These are phyloP conservation scores for Alligator mississippiensis DNA, from an alignment of 2,113 vertebrate species.

Conservation along the genomic window DNA sequence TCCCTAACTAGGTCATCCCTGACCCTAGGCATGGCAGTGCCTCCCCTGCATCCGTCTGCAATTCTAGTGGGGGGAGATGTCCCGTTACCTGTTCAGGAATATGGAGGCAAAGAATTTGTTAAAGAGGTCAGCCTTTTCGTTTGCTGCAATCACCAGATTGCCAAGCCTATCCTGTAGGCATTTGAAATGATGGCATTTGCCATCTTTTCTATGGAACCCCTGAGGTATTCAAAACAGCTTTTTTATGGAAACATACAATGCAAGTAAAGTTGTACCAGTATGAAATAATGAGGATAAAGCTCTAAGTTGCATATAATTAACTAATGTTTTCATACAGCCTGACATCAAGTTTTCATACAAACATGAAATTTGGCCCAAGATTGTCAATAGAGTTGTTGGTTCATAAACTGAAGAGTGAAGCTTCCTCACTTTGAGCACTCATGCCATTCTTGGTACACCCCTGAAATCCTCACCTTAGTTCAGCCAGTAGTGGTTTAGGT, in stretches of 20 bases:
- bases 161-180: too few relatives aligned
- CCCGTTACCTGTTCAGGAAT: too few relatives aligned
- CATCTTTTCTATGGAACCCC: not conserved
- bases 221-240: not conserved
- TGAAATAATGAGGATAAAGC: not conserved
- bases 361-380: not conserved
- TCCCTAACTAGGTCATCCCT: too few relatives aligned
- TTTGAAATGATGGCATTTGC: not conserved
- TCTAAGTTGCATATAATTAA: not conserved
- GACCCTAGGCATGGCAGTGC: too few relatives aligned
- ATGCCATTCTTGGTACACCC: fast-evolving
- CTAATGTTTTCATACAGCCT: not conserved
- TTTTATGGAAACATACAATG: not conserved
- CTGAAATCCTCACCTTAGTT: not conserved
- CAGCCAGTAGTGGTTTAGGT: not conserved
- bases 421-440: not conserved
- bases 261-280: not conserved
- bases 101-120: too few relatives aligned
- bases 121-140: too few relatives aligned
- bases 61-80: too few relatives aligned
- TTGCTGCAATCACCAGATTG: too few relatives aligned
- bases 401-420: not conserved
- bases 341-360: not conserved
- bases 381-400: not conserved
- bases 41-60: too few relatives aligned